Base-by-base conservation (phyloP, 1,140 invertebrate species). In the Hormaphis cornu region DNA sequence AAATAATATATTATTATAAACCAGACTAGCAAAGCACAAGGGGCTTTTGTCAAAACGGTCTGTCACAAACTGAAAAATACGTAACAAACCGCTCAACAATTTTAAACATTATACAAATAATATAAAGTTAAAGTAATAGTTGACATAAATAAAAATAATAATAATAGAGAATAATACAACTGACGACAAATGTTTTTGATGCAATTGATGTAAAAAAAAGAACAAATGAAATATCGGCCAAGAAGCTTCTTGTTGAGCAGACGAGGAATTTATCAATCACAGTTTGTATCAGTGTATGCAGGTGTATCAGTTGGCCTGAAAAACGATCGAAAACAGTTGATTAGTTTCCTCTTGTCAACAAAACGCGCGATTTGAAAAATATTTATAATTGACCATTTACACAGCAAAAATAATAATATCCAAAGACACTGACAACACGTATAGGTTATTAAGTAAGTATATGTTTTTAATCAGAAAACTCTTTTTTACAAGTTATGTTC, bases 81-180 rank as follows among this genome's bases (percentile, higher is more conserved):
- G 7, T 18, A 22, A 50, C 30, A 35, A 58, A 66, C 28, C 24
- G 35, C 61, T 66, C 35, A 20, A 66, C 30, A 22, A 35, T 26
- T 48, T 33, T 50, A 33, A 66, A 24, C 48, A 66, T 50, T 66
- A 37, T 35, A 66, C 30, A 63, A 61, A 44, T 61, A 61, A 26
- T 44, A 16, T 61, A 46, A 61, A n/a, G n/a, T n/a, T n/a, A 44
- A 63, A 66, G 35, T 44, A 63, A 63, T 44, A 66, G 28, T 58
- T 48, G 18, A 30, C 7, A 50, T 48, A 48, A 28, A 30, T 18
- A 63, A 33, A 50, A 50, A 66, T 66, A 50, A 35, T 53, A 20
- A 53, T 53, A 16, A 26, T 53, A 16, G 12, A 35, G 9, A 33
- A 50, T 66, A 66, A 14, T 33, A 28, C 35, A 35, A 66, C 44